A percentile compares a stretch with the other conserved stretches of the same genome.
phyloP scores from a whole-genome alignment of 2,888 invertebrate genomes.

The Lithophane ornitopus region DNA sequence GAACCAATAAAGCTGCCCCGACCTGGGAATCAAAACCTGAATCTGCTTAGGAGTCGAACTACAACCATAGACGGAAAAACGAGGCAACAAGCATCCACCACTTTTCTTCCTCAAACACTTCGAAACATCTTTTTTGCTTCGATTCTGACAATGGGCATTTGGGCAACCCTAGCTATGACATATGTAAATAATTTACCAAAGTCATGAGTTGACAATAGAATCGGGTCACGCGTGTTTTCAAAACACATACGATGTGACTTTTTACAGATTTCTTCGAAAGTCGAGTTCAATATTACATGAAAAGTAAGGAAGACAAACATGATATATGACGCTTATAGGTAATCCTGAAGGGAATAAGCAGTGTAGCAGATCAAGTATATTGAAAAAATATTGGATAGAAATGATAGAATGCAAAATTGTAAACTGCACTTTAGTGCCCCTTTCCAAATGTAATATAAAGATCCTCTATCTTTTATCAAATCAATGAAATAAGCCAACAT shows the following conservation, averaged over 20 bases:
- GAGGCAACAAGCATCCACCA: neutral
- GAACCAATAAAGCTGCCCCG: neutral
- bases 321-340: slow-evolving; percentile 1
- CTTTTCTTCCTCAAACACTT: neutral
- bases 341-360: neutral
- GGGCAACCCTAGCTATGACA: slow-evolving; percentile 41
- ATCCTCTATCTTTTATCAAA: neutral
- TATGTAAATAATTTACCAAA: slow-evolving; percentile 60
- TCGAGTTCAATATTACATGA: slow-evolving; percentile 13
- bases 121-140: neutral
- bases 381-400: neutral
- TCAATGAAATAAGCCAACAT: too few species aligned
- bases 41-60: too few species aligned
- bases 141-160: slow-evolving; percentile 17
- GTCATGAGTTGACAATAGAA: slow-evolving; percentile 64
- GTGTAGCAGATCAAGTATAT: neutral
- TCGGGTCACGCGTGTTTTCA: slow-evolving; percentile 62
- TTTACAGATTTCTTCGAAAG: slow-evolving; percentile 45
- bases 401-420: neutral
- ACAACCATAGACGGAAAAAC: neutral
- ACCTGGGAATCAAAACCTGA: neutral
- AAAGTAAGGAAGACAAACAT: neutral
- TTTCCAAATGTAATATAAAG: neutral
- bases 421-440: neutral
- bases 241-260: slow-evolving; percentile 45